Conservation (phyloP, 1,140 invertebrate species). For the Pseudomyrmex dendroicus region DNA sequence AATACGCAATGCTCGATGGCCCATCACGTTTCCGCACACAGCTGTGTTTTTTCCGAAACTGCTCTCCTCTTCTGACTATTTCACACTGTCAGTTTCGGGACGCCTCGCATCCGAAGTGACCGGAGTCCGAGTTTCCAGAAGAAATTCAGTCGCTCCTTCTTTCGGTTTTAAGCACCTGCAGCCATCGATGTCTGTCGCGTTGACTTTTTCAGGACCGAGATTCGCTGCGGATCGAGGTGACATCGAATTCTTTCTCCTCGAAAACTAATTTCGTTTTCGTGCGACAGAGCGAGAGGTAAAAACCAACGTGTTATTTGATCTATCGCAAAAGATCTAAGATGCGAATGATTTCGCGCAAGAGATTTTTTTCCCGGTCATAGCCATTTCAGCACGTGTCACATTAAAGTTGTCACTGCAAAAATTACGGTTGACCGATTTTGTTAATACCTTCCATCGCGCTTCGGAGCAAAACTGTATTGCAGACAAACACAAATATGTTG, state of each 20-base stretch:
- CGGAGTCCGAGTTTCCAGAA: not conserved
- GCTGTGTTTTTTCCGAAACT: constrained; percentile 13
- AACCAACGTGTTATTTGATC: constrained; percentile 14
- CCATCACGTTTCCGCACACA: not conserved
- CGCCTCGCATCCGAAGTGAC: not conserved
- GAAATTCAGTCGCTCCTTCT: not conserved
- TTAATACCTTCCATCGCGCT: not conserved
- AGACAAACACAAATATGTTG: constrained; percentile 4
- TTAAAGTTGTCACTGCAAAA: constrained; percentile 12
- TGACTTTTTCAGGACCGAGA: constrained; percentile 23
- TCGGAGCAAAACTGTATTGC: not conserved
- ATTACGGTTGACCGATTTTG: not conserved
- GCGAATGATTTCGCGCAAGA: not conserved
- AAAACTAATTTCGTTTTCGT: constrained; percentile 33
- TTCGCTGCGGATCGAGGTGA: not conserved
- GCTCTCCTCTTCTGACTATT: constrained; percentile 24
- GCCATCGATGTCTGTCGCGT: constrained; percentile 1
- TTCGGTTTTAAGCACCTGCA: not conserved
- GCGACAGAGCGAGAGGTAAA: constrained; percentile 4
- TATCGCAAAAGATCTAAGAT: not conserved
- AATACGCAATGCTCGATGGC: constrained; percentile 41
- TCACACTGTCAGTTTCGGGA: constrained; percentile 44
- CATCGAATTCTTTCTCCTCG: constrained; percentile 21
- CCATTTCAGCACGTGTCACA: not conserved
- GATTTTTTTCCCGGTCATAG: not conserved